phyloP scores from a whole-genome alignment of 1,140 invertebrate genomes.

The Euwallacea similis region DNA sequence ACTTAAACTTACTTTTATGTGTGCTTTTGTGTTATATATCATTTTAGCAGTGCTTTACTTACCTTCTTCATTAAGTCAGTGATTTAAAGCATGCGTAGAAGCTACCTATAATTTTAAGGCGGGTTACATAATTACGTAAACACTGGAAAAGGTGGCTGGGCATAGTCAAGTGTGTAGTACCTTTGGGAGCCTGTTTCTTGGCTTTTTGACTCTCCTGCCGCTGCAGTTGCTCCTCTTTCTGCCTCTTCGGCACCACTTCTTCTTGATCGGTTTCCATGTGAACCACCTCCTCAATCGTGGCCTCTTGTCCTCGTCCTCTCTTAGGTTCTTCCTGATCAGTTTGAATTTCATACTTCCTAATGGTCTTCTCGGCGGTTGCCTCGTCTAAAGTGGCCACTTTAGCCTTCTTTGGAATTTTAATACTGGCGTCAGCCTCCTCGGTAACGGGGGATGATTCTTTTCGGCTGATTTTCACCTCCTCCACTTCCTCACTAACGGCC shows the following conservation, averaged over 20 bases:
- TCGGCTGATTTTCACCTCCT: slow-evolving; percentile 25
- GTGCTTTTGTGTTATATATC: neutral
- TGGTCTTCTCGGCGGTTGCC: slow-evolving; percentile 32
- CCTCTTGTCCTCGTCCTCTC: slow-evolving; percentile 28
- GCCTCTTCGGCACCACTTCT: slow-evolving; percentile 54
- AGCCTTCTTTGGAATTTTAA: slow-evolving; percentile 32
- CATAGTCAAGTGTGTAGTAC: slow-evolving; percentile 28
- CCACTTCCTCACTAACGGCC: slow-evolving; percentile 32
- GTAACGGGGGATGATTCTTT: slow-evolving; percentile 47
- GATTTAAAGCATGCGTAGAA: neutral
- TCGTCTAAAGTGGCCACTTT: slow-evolving; percentile 27
- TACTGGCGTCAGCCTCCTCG: slow-evolving; percentile 20
- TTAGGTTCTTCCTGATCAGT: slow-evolving; percentile 50
- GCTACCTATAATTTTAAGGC: neutral
- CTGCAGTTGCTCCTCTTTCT: slow-evolving; percentile 54
- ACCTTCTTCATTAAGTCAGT: too few species aligned
- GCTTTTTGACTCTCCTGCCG: slow-evolving; percentile 47
- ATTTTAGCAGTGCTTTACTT: neutral
- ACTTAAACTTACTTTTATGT: too few species aligned
- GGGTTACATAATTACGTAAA: too few species aligned
- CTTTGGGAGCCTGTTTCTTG: slow-evolving; percentile 53
- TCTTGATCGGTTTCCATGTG: slow-evolving; percentile 39
- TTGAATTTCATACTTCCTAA: slow-evolving; percentile 46
- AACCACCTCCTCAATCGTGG: slow-evolving; percentile 34
- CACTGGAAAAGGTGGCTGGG: neutral